phyloP scores from a whole-genome alignment of 2,797 vertebrate species.

The Anabas testudineus region DNA sequence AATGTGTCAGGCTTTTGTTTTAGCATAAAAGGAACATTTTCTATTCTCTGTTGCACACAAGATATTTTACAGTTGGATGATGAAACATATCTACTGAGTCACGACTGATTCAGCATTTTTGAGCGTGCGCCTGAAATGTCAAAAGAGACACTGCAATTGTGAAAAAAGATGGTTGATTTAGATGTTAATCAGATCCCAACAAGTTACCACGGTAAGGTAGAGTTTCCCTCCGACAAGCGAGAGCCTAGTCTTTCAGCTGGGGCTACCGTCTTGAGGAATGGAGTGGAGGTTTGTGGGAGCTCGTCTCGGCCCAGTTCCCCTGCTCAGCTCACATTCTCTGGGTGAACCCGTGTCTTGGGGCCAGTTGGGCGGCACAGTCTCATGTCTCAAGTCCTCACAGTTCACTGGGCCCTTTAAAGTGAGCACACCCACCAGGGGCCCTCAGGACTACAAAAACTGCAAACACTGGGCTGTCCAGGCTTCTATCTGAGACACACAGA shows the following conservation, averaged over 20 bases:
- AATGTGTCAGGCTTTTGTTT: too few relatives aligned
- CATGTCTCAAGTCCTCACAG: conserved; percentile 87
- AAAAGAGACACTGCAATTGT: conserved; percentile 10
- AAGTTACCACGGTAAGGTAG: conserved; percentile 28
- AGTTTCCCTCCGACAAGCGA: conserved; percentile 43
- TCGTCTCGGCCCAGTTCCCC: conserved; percentile 77
- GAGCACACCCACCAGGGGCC: conserved; percentile 78
- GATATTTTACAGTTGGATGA: background rate
- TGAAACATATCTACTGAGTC: background rate
- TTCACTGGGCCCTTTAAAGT: conserved; percentile 88
- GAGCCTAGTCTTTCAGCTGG: conserved; percentile 27
- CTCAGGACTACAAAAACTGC: conserved; percentile 78
- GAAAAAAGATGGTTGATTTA: conserved; percentile 42
- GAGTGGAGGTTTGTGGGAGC: conserved; percentile 73
- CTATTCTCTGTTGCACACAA: background rate
- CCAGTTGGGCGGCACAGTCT: conserved; percentile 82
- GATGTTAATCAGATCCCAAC: conserved; percentile 39
- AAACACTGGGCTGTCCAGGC: conserved; percentile 77
- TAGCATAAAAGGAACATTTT: too few relatives aligned
- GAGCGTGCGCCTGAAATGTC: conserved; percentile 7
- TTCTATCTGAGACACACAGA: conserved; percentile 72
- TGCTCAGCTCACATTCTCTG: conserved; percentile 78
- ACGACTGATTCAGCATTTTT: conserved; percentile 1
- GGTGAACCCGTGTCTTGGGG: conserved; percentile 81
- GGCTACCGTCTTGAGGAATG: conserved; percentile 54